Base-by-base conservation (phyloP, 2,888 invertebrate genomes). In the Furcula furcula region DNA sequence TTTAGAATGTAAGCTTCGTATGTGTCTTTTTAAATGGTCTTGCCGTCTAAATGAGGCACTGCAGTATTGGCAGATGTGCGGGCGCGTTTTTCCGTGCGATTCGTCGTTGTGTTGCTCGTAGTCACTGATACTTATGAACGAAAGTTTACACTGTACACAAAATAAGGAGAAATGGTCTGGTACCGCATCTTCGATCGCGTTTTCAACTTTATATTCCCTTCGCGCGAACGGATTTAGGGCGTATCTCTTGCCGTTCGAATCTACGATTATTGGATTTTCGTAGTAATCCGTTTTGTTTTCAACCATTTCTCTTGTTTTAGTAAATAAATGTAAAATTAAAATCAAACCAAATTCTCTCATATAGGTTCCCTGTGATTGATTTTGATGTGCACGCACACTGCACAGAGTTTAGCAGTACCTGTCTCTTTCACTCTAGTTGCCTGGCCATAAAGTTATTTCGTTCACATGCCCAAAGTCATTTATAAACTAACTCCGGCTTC, bases 21-120 rank as follows among this genome's bases (percentile, higher is more conserved):
- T 50, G 22, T 80, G 80, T 0, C 80, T 46, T 29, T 76, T 76
- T 1, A 80, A 36, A 10, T 80, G 80, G 19, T 79, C 76, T 4
- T 63, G 69, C 2, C 79, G 31, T 2, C 61, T 38, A 13, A 80
- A 80, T 0, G 58, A 55, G 0, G 73, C 56, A 0, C 57, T 35
- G 25, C 80, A 80, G 1, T 64, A 36, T 3, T 34, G 34, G 32
- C 80, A 80, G 0, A 48, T 31, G 0, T 64, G 33, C 0, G 53
- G 7, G 33, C 64, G 69, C 22, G 53, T 67, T 4, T 56, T 59
- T 0, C 57, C 56, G 29, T 73, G 68, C 43, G 67, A 44, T 46
- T 67, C 58, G 0, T 56, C 27, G 13, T 68, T 73, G 14, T 76
- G 78, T n/a, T 67, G 65, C 11, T 70, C 64, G 10, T 40, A 72